These are phyloP conservation scores for Ennomos quercinarius DNA, from an alignment of 2,888 invertebrate genomes.

Conservation along the genomic window DNA sequence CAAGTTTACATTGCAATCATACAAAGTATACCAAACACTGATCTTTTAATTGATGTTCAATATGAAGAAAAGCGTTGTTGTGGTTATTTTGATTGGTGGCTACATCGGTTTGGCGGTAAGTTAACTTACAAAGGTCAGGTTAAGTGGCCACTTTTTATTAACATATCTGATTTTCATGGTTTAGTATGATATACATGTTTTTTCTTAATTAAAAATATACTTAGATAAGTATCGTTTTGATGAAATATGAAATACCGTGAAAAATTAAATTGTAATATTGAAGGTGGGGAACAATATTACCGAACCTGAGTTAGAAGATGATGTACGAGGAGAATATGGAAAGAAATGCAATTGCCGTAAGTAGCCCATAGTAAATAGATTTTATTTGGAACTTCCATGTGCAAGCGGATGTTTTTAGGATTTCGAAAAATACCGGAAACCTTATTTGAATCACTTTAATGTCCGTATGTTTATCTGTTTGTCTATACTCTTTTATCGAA, in stretches of 20 bases:
- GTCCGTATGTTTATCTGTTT: no score
- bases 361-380: slow-evolving; percentile 42
- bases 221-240: no score
- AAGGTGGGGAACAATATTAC: slow-evolving; percentile 46
- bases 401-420: not conserved
- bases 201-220: no score
- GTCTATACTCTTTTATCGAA: no score
- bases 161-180: no score
- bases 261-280: slow-evolving; percentile 18
- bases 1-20: slow-evolving; percentile 19
- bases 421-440: no score
- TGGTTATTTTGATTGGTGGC: slow-evolving; percentile 35
- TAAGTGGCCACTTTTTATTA: not conserved
- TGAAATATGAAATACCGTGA: not conserved
- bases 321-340: slow-evolving; percentile 44
- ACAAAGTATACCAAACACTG: not conserved
- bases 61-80: slow-evolving; percentile 43
- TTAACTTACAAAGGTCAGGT: slow-evolving; percentile 6
- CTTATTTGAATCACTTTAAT: no score
- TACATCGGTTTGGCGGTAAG: slow-evolving; percentile 41
- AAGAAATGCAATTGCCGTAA: slow-evolving; percentile 72
- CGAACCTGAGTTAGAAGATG: slow-evolving; percentile 36
- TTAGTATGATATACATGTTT: no score
- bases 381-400: not conserved
- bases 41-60: not conserved